These are phyloP conservation scores for Epinotia demarniana DNA, from an alignment of 2,888 invertebrate genomes.

Conservation along the genomic window DNA sequence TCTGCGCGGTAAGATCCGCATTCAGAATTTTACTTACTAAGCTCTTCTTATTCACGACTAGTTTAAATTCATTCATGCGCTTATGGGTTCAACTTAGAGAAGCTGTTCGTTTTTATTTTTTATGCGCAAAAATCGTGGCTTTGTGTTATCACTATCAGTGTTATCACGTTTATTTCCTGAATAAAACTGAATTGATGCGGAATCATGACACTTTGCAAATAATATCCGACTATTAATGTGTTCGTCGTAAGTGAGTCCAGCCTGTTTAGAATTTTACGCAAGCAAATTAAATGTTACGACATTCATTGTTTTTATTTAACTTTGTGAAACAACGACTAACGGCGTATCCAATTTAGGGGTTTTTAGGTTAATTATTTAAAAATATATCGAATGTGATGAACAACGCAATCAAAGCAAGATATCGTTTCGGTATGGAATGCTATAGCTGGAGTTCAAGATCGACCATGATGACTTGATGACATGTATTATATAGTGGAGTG, in stretches of 20 bases:
- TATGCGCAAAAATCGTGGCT: background rate
- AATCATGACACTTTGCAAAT: background rate
- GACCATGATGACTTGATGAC: background rate
- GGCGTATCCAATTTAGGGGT: constrained; percentile 23
- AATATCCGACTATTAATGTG: background rate
- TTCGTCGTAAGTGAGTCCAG: background rate
- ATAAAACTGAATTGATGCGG: background rate
- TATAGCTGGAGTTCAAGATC: background rate
- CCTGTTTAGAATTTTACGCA: constrained; percentile 16
- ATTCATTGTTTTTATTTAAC: constrained; percentile 16
- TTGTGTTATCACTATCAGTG: background rate
- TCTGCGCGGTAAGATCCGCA: constrained; percentile 71
- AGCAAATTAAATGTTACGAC: constrained; percentile 24
- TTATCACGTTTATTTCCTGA: background rate
- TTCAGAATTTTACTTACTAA: constrained; percentile 65
- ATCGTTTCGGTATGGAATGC: background rate
- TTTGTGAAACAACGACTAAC: constrained; percentile 38
- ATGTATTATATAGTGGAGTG: background rate
- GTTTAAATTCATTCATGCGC: constrained; percentile 66
- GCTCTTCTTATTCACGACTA: constrained; percentile 61
- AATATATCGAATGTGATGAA: constrained; percentile 1
- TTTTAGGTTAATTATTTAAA: constrained; percentile 27
- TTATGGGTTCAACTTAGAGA: constrained; percentile 47
- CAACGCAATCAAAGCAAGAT: background rate
- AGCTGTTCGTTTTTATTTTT: background rate